phyloP scores from a whole-genome alignment of 53 echinoderm and acorn worm genomes.

The Paelopatides confundens region DNA sequence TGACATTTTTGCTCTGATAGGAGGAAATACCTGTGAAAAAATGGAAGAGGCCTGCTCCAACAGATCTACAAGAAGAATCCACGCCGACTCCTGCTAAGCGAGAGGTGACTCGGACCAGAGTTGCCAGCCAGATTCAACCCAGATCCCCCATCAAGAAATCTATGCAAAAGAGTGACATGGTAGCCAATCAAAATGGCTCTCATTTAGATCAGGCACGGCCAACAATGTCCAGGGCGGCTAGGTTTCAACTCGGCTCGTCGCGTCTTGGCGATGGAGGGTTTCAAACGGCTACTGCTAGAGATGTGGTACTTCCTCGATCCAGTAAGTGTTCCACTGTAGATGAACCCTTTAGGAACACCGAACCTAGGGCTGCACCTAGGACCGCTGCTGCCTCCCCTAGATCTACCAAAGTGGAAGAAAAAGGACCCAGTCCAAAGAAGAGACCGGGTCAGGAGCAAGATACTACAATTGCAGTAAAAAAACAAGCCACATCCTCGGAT shows the following conservation, averaged over 20 bases:
- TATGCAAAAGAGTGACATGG: neutral
- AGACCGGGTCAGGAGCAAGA: constrained; percentile 30
- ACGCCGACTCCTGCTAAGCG: neutral
- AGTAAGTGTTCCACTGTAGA: neutral
- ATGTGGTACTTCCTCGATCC: constrained; percentile 5
- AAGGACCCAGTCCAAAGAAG: constrained; percentile 50
- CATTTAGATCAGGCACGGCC: neutral
- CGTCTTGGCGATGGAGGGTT: constrained; percentile 4
- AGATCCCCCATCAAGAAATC: constrained; percentile 42
- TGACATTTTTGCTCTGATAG: neutral
- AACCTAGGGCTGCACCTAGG: neutral
- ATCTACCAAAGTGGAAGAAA: constrained; percentile 23
- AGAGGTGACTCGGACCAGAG: neutral
- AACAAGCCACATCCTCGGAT: constrained; percentile 1
- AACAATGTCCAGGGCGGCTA: constrained; percentile 14
- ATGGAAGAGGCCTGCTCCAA: constrained; percentile 39
- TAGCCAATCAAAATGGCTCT: neutral
- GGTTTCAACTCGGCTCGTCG: constrained; percentile 31
- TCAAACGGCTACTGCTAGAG: constrained; percentile 15
- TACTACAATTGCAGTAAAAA: neutral
- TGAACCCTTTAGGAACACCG: neutral
- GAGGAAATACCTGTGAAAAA: constrained; percentile 29
- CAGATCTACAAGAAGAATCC: constrained; percentile 48
- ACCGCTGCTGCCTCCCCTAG: neutral
- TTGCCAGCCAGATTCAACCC: neutral